Base-by-base conservation (phyloP, 2,888 invertebrate species). In the Hirudinaria manillensis region DNA sequence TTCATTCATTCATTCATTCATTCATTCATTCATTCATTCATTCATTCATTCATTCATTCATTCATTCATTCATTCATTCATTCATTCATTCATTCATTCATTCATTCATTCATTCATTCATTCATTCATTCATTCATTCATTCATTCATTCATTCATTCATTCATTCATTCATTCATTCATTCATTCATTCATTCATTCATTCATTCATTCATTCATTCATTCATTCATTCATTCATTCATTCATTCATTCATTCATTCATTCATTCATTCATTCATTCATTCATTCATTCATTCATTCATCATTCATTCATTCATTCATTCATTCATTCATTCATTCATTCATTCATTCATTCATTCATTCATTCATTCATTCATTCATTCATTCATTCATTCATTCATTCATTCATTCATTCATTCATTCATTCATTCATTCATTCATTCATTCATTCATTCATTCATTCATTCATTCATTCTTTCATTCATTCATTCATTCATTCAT, bases 401-500 rank as follows among this genome's bases (percentile, higher is more conserved):
- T 3, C n/a, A 61, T 61, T 3, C n/a, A 61, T 61, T 61, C n/a
- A 61, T 61, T 61, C n/a, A 61, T 61, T 61, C 27, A 61, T 24
- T 61, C n/a, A 61, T 61, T 61, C 27, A 61, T 13, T 7, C 4
- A 13, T 61, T 3, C n/a, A 61, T 61, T 61, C 4, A 61, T 13
- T 13, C 13, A 7, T 61, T 61, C 66, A 65, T 65, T 65, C 66
- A 65, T 65, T 19, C 27, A 65, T 65, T 24, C 24, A 65, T 65
- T 24, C n/a, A 65, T 65, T 65, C 27, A 65, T 19, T 24, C 21
- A 65, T 65, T 24, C 24, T 16, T 19, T 65, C 13, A 13, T 19
- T 65, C 24, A 65, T 65, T 65, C 27, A 65, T 65, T 24, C n/a
- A 65, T 65, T 19, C 24, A 65, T 65, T 24, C 24, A 65, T 65